Evolutionary conservation across 2,113 vertebrate species (phyloP), one percentile per base, ranked within the genome.

Genomic region (Clarias batrachus): DNA sequence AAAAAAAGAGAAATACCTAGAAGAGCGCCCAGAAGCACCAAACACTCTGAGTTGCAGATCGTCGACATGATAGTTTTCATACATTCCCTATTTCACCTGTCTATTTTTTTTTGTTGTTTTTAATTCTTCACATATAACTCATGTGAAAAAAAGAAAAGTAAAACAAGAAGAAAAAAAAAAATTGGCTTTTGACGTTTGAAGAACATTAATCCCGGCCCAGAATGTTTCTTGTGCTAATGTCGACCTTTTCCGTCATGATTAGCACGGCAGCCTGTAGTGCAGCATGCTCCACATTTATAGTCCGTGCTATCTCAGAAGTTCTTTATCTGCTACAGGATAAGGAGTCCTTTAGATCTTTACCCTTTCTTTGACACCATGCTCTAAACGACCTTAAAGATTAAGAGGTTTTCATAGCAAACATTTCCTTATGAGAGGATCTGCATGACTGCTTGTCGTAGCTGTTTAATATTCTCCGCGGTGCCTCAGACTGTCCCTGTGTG

Each of bases 181-280:
- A 33, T 2, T 33, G 30, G 30, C 30, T 33, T 33, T 33, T 33
- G 30, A 33, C 30, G 1, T 33, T 33, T 33, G 30, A 33, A 33
- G 54, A 70, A 48, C 37, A 48, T 41, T 84, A 41, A 41, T 65
- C 54, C 54, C 30, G 17, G 30, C 60, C 27, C n/a, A 71, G 68
- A 33, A 73, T 73, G 66, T 10, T 71, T 30, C 23, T 48, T 59
- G 54, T 25, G 56, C 16, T 85, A 76, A 52, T 56, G 10, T 74
- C 76, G 71, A 76, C 83, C 16, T 63, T 84, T 48, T 74, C 21
- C 4, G 14, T 76, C 23, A 41, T 74, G 33, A 74, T 62, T 85
- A 27, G 33, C 21, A 60, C 52, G 48, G 11, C 57, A 30, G 59
- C 59, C 60, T 82, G 41, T 65, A 82, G 60, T n/a, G 33, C 23